Percentiles rank a stretch among this genome's conserved stretches.
These are phyloP conservation scores for Lithodes maja DNA, from an alignment of 2,888 invertebrate species.

Conservation along the genomic window DNA sequence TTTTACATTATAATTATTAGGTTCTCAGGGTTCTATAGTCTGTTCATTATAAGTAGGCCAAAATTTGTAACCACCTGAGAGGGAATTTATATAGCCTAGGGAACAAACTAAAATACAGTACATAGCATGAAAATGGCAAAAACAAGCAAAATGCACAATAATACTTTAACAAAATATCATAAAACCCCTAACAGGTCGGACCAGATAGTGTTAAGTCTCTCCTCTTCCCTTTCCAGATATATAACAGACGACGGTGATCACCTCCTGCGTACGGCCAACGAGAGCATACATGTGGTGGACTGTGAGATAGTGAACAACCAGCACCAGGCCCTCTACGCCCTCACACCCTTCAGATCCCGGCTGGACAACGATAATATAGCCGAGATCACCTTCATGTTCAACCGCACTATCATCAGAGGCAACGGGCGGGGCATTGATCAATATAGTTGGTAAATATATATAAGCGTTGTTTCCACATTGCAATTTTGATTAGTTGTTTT, in stretches of 20 bases:
- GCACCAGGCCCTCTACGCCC: conserved; percentile 86
- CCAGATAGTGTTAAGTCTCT: not conserved
- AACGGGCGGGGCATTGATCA: conserved; percentile 93
- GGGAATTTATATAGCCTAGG: not conserved
- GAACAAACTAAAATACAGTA: not conserved
- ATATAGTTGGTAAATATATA: conserved; percentile 82
- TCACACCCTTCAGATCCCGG: conserved; percentile 90
- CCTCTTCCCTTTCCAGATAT: conserved; percentile 79
- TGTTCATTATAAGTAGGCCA: too few species aligned
- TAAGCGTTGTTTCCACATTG: too few species aligned
- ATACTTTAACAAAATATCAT: too few species aligned
- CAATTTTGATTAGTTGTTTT: too few species aligned
- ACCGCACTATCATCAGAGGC: conserved; percentile 87
- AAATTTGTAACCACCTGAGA: not conserved
- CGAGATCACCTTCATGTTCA: conserved; percentile 92
- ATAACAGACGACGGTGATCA: conserved; percentile 90
- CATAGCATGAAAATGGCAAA: not conserved
- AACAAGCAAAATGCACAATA: too few species aligned
- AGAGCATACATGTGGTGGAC: conserved; percentile 85
- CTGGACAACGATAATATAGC: conserved; percentile 87
- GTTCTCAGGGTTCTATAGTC: too few species aligned
- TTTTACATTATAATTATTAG: too few species aligned
- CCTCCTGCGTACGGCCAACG: conserved; percentile 90
- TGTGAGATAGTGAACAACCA: conserved; percentile 88
- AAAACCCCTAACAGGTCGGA: not conserved